Evolutionary conservation across 2,113 vertebrate species (phyloP).

Genomic region (Austrofundulus limnaeus): DNA sequence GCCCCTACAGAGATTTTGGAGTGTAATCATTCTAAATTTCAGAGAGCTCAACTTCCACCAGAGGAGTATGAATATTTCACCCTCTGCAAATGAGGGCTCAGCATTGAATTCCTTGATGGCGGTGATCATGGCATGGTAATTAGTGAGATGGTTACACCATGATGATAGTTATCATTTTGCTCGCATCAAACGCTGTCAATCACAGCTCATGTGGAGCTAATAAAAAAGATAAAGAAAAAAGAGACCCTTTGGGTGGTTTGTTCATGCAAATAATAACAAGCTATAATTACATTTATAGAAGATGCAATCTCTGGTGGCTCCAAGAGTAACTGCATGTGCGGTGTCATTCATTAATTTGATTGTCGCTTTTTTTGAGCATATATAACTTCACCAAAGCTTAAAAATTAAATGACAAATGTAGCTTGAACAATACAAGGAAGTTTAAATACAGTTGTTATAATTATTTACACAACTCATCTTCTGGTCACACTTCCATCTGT

Average conservation of each 20-base stretch:
- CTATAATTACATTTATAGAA: not conserved
- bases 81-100: slow-evolving; percentile 53
- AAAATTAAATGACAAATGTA: too few relatives aligned
- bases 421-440: too few relatives aligned
- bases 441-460: too few relatives aligned
- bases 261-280: not conserved
- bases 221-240: slow-evolving; percentile 7
- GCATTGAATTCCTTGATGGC: slow-evolving; percentile 57
- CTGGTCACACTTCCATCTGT: too few relatives aligned
- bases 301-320: not conserved
- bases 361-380: not conserved
- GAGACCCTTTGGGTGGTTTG: not conserved
- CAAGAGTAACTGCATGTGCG: not conserved
- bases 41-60: slow-evolving; percentile 45
- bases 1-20: slow-evolving; percentile 35
- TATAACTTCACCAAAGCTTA: not conserved
- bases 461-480: too few relatives aligned
- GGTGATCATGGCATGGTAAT: slow-evolving; percentile 62
- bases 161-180: slow-evolving; percentile 61
- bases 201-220: slow-evolving; percentile 34
- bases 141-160: slow-evolving; percentile 57
- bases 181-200: slow-evolving; percentile 57
- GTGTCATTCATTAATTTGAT: not conserved
- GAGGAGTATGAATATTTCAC: slow-evolving; percentile 61
- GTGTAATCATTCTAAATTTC: slow-evolving; percentile 53